These are phyloP conservation scores for Nycticorax nycticorax DNA, from an alignment of 2,113 vertebrate genomes.

Conservation along the genomic window DNA sequence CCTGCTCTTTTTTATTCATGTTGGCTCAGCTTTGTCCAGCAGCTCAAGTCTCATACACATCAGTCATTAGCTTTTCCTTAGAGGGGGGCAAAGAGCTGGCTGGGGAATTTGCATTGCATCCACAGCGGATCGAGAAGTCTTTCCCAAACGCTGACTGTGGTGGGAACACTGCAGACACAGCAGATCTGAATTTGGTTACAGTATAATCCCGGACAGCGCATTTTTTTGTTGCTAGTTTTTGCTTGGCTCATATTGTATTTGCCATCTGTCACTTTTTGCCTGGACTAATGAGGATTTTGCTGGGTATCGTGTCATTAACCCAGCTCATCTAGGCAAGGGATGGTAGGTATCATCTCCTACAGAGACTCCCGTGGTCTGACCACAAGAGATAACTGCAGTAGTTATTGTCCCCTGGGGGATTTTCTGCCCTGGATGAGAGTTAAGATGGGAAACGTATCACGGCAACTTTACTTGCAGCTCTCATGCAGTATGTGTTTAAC, in stretches of 20 bases:
- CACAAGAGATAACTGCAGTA: background rate
- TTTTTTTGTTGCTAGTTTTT: background rate
- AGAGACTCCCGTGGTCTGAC: background rate
- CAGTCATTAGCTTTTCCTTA: background rate
- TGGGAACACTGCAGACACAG: slow-evolving; percentile 15
- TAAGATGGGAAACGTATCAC: background rate
- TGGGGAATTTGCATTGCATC: background rate
- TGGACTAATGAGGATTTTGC: background rate
- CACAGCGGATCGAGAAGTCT: background rate
- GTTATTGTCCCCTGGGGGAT: background rate
- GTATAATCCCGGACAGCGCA: background rate
- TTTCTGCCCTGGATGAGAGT: background rate
- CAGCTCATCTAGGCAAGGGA: background rate
- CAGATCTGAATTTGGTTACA: slow-evolving; percentile 53
- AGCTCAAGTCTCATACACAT: background rate
- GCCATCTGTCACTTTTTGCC: slow-evolving; percentile 32
- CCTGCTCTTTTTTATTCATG: background rate
- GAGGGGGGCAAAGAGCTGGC: background rate
- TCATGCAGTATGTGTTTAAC: background rate
- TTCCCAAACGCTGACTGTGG: background rate
- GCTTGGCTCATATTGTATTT: background rate
- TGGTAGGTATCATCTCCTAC: background rate
- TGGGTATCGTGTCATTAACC: background rate
- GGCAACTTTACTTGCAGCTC: background rate
- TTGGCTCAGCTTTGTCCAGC: background rate